A percentile compares a stretch with the other conserved stretches of the same genome.
These are phyloP conservation scores for Amphibalanus amphitrite DNA, from an alignment of 1,140 invertebrate species.

Conservation along the genomic window DNA sequence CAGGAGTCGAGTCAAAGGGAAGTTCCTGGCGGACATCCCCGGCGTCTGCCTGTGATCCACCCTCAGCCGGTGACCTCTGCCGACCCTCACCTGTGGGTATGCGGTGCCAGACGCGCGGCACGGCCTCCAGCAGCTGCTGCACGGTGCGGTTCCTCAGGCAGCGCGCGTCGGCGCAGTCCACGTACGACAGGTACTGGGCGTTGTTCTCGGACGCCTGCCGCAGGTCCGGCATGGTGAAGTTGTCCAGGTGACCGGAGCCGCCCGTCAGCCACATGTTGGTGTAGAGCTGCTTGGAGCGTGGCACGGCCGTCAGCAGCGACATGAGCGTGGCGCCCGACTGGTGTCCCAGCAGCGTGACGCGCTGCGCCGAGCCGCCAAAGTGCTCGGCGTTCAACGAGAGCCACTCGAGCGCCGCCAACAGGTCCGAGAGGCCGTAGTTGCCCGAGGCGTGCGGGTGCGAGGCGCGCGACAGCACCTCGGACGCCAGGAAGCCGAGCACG, in stretches of 20 bases:
- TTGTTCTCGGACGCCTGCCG: background rate
- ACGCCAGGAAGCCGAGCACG: constrained; percentile 56
- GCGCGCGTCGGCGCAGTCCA: background rate
- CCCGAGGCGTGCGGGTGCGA: constrained; percentile 54
- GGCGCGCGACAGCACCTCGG: constrained; percentile 44
- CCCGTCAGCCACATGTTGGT: constrained; percentile 21
- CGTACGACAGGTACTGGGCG: background rate
- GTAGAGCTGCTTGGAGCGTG: constrained; percentile 25
- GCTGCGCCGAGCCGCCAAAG: constrained; percentile 55
- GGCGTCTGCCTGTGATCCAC: no score
- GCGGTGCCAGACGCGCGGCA: background rate
- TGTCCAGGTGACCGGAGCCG: constrained; percentile 9
- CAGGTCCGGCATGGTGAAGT: background rate
- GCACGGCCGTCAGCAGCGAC: constrained; percentile 41
- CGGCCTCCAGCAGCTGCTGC: background rate
- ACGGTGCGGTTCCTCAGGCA: background rate
- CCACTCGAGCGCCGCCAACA: constrained; percentile 57
- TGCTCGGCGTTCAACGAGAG: constrained; percentile 53
- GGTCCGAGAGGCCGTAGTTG: constrained; percentile 70
- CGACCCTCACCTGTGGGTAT: background rate
- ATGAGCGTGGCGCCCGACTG: constrained; percentile 58
- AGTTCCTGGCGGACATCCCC: no score
- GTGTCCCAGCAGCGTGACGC: constrained; percentile 62
- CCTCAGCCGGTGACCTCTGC: no score
- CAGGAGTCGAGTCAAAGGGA: no score